A percentile compares a stretch with the other conserved stretches of the same genome.
phyloP scores from a whole-genome alignment of 2,113 vertebrate genomes.

The Scartelaos histophorus region DNA sequence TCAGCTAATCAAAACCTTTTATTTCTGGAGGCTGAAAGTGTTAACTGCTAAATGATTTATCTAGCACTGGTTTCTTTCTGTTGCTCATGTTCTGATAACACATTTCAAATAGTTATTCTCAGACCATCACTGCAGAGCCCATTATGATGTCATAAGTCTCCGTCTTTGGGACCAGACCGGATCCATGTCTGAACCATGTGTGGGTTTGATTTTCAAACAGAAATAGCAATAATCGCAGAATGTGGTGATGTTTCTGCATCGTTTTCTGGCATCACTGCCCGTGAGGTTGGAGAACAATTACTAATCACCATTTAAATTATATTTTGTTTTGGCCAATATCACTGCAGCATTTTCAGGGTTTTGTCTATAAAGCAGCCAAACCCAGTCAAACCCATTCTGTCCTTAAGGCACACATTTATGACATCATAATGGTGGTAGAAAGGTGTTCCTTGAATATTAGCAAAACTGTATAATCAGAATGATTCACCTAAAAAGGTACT shows the following conservation, averaged over 20 bases:
- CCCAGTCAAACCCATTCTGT: not conserved
- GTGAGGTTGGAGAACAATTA: not conserved
- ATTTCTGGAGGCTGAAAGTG: constrained; percentile 64
- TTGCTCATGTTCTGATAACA: constrained; percentile 11
- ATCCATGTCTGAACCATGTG: not conserved
- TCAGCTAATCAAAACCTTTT: constrained; percentile 54
- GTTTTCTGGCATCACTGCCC: not conserved
- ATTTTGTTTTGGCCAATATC: not conserved
- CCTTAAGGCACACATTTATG: not conserved
- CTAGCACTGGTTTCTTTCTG: constrained; percentile 52
- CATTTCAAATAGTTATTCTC: not conserved
- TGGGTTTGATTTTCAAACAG: not conserved
- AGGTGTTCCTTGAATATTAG: not conserved
- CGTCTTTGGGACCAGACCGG: not conserved
- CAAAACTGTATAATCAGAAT: not conserved
- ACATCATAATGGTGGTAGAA: not conserved
- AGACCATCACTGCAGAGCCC: not conserved
- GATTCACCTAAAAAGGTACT: not conserved
- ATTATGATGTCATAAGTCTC: not conserved
- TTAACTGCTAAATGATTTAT: constrained; percentile 62
- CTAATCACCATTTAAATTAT: not conserved
- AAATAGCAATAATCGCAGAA: not conserved
- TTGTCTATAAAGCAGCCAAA: not conserved
- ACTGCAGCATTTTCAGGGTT: not conserved
- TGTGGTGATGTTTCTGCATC: not conserved